Evolutionary conservation across 2,797 vertebrate species (phyloP).

Genomic region (Lutjanus argentimaculatus): DNA sequence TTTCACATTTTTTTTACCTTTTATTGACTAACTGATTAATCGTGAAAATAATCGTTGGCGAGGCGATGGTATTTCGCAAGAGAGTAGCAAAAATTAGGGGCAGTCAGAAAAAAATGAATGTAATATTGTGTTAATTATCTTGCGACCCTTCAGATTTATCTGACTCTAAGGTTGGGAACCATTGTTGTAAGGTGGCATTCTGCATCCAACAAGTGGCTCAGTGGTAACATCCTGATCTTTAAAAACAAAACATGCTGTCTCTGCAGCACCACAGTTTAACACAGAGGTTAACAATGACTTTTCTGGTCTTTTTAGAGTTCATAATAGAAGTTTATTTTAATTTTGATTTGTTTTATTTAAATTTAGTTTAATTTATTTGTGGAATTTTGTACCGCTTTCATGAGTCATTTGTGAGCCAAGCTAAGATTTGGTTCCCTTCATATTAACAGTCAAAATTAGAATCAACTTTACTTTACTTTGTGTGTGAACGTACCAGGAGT

Average conservation of each 20-base stretch:
- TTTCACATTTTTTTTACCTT: too few species aligned
- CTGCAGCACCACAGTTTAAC: background rate
- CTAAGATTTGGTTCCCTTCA: background rate
- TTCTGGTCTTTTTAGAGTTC: background rate
- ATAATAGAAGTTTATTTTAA: background rate
- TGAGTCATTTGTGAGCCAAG: background rate
- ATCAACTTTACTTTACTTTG: too few species aligned
- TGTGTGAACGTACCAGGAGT: too few species aligned
- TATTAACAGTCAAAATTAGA: background rate
- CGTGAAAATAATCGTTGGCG: background rate
- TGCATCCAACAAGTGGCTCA: constrained; percentile 27
- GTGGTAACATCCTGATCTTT: background rate
- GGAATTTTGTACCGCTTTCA: background rate
- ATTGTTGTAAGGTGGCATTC: background rate
- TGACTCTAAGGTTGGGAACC: background rate
- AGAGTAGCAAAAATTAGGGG: background rate
- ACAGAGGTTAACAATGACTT: background rate
- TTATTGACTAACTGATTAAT: too few species aligned
- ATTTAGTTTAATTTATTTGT: background rate
- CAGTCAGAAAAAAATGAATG: background rate
- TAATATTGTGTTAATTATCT: constrained; percentile 1
- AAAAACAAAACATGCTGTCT: background rate
- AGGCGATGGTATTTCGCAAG: background rate
- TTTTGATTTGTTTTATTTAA: background rate
- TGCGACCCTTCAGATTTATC: background rate